Conservation (phyloP, 2,797 vertebrate genomes). For the Gymnocypris eckloni region DNA sequence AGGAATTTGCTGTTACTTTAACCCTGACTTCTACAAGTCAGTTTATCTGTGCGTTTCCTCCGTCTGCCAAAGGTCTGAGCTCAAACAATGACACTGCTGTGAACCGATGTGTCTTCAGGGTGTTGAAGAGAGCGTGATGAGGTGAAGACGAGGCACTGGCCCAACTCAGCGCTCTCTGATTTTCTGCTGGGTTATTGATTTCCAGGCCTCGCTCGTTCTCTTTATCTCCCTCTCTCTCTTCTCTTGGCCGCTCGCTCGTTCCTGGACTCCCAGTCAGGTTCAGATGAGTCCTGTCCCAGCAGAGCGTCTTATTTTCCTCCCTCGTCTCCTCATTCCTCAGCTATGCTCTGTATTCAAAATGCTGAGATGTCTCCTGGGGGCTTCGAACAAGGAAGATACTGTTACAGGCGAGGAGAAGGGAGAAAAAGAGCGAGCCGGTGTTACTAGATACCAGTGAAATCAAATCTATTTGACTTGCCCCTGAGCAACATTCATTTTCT, state of each 20-base stretch:
- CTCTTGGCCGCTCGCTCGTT: constrained; percentile 38
- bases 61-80: constrained; percentile 30
- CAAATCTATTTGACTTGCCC: constrained; percentile 80
- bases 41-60: constrained; percentile 34
- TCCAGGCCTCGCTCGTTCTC: constrained; percentile 47
- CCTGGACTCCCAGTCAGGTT: constrained; percentile 56
- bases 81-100: background rate
- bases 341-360: constrained; percentile 65
- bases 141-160: constrained; percentile 48
- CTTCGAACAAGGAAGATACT: constrained; percentile 75
- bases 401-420: constrained; percentile 76
- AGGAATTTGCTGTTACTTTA: constrained; percentile 29
- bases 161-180: constrained; percentile 62
- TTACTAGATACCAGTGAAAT: constrained; percentile 84
- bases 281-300: constrained; percentile 69
- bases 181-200: constrained; percentile 76
- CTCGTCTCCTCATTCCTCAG: constrained; percentile 63
- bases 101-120: constrained; percentile 12
- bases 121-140: background rate
- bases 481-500: constrained; percentile 72
- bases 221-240: constrained; percentile 42
- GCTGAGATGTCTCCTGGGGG: constrained; percentile 75
- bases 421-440: constrained; percentile 70
- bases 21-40: background rate
- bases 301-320: constrained; percentile 65